A percentile compares a stretch with the other conserved stretches of the same genome.
Evolutionary conservation across 2,888 invertebrate species (phyloP).

Genomic region (Philhelius pedissequus): DNA sequence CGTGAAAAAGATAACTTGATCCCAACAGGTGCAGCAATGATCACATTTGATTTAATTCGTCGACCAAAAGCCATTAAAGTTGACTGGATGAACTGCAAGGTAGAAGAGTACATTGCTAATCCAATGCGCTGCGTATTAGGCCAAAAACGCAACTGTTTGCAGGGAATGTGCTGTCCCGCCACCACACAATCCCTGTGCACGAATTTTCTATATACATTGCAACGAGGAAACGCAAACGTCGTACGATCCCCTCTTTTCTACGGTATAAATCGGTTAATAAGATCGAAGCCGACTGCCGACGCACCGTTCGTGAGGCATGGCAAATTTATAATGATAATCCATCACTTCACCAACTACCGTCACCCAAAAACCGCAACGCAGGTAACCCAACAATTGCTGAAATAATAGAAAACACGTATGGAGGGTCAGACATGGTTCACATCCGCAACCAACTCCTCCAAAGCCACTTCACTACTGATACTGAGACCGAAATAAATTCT

Average conservation of each 20-base stretch:
- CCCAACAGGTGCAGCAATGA: neutral
- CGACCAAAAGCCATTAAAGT: slow-evolving; percentile 2
- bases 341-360: neutral
- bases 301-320: slow-evolving; percentile 4
- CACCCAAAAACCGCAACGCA: neutral
- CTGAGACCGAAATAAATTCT: neutral
- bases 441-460: neutral
- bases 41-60: slow-evolving; percentile 4
- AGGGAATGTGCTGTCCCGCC: slow-evolving; percentile 11
- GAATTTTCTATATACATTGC: slow-evolving; percentile 31
- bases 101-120: slow-evolving; percentile 28
- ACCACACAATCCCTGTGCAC: neutral
- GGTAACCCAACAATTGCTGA: too few relatives aligned
- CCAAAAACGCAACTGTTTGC: slow-evolving; percentile 5
- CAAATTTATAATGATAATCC: slow-evolving; percentile 14
- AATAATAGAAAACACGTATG: neutral
- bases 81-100: slow-evolving; percentile 15
- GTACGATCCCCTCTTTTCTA: neutral
- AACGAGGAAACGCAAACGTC: slow-evolving; percentile 4
- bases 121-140: slow-evolving; percentile 23
- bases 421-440: neutral
- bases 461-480: neutral
- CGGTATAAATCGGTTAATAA: slow-evolving; percentile 23
- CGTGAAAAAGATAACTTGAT: neutral
- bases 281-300: neutral